Evolutionary conservation across 1,140 invertebrate genomes (phyloP).

Genomic region (Habropoda laboriosa): DNA sequence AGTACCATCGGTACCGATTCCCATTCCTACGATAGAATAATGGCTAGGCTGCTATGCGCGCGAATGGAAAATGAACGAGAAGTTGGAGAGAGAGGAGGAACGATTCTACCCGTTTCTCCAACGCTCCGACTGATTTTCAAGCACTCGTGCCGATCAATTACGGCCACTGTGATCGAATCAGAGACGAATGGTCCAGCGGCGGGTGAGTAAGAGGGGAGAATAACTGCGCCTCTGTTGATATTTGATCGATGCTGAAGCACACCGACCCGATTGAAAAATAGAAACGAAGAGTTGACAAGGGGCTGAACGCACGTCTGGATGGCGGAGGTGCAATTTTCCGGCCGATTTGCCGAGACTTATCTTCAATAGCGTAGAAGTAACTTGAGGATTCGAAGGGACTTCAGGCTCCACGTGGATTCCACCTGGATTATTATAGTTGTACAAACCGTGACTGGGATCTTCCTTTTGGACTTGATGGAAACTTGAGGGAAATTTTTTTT

Average conservation of each 20-base stretch:
- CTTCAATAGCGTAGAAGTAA: not conserved
- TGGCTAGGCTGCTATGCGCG: not conserved
- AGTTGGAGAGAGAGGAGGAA: not conserved
- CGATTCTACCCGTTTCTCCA: not conserved
- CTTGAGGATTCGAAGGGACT: not conserved
- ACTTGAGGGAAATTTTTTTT: too few relatives aligned
- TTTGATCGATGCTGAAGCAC: not conserved
- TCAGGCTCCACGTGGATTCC: not conserved
- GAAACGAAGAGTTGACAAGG: not conserved
- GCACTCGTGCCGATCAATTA: not conserved
- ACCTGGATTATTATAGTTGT: not conserved
- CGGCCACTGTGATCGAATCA: not conserved
- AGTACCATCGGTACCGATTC: not conserved
- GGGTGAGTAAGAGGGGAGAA: too few relatives aligned
- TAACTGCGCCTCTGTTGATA: slow-evolving; percentile 3
- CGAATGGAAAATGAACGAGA: not conserved
- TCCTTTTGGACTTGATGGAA: too few relatives aligned
- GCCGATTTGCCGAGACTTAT: slow-evolving; percentile 6
- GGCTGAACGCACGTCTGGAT: too few relatives aligned
- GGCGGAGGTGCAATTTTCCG: not conserved
- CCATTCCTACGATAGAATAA: not conserved
- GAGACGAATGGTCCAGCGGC: not conserved
- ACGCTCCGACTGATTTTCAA: not conserved
- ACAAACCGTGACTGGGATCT: too few relatives aligned
- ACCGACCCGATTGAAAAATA: not conserved